Conservation (phyloP, 1,140 invertebrate species). For the Aphelinus atriplicis region DNA sequence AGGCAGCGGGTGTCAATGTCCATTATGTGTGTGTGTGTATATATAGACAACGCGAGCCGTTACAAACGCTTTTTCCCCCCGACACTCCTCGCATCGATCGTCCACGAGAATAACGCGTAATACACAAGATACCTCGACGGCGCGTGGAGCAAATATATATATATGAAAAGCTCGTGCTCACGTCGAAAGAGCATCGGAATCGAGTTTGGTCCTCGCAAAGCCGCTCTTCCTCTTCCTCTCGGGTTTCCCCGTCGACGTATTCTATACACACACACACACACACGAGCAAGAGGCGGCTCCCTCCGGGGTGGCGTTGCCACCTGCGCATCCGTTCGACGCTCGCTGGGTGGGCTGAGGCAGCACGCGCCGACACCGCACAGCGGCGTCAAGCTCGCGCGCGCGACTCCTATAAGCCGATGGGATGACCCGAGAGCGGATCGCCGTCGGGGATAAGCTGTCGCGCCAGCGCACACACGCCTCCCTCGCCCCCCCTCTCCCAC, state of each 20-base stretch:
- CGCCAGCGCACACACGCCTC: not conserved
- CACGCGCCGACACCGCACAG: too few species aligned
- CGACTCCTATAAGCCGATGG: not conserved
- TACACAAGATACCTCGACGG: not conserved
- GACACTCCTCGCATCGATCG: too few species aligned
- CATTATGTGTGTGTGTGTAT: slow-evolving; percentile 1
- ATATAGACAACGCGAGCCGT: too few species aligned
- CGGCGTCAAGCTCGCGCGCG: not conserved
- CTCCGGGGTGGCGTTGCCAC: slow-evolving; percentile 40
- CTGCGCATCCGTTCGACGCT: slow-evolving; percentile 40
- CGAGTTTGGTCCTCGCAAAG: not conserved
- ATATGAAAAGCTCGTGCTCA: too few species aligned
- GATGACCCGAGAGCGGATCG: slow-evolving; percentile 1
- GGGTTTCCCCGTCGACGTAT: too few species aligned
- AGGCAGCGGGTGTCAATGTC: slow-evolving; percentile 24
- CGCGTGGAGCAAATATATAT: not conserved
- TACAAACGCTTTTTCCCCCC: too few species aligned
- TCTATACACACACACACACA: too few species aligned
- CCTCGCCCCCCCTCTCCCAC: not conserved
- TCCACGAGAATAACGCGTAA: too few species aligned
- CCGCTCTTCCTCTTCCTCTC: slow-evolving; percentile 10
- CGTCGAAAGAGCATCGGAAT: too few species aligned
- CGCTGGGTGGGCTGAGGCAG: slow-evolving; percentile 36
- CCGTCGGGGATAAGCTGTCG: not conserved
- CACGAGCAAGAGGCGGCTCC: slow-evolving; percentile 28